Evolutionary conservation across 2,888 invertebrate genomes (phyloP).

Genomic region (Callimorpha dominula): DNA sequence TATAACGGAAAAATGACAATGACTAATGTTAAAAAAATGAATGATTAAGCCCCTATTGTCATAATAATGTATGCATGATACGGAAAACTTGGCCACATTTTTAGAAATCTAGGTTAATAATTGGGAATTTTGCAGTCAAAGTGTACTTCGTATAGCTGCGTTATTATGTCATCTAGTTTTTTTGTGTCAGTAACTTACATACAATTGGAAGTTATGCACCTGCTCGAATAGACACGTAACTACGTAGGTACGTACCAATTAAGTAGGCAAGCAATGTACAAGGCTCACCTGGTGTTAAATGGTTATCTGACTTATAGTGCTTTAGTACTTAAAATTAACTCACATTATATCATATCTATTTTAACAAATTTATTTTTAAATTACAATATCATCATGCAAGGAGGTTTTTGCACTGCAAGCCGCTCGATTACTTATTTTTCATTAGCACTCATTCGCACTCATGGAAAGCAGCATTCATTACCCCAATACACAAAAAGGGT

Average conservation of each 20-base stretch:
- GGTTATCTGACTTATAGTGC: too few relatives aligned
- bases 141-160: neutral
- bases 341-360: too few relatives aligned
- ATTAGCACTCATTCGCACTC: too few relatives aligned
- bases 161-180: neutral
- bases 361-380: too few relatives aligned
- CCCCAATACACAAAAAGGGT: too few relatives aligned
- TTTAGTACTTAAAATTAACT: too few relatives aligned
- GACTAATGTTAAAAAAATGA: slow-evolving; percentile 13
- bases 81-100: neutral
- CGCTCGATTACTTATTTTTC: too few relatives aligned
- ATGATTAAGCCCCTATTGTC: slow-evolving; percentile 36
- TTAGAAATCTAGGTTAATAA: neutral
- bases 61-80: slow-evolving; percentile 15
- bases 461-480: too few relatives aligned
- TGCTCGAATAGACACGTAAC: too few relatives aligned
- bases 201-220: neutral
- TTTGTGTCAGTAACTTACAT: neutral
- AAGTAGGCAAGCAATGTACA: neutral
- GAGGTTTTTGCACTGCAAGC: too few relatives aligned
- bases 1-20: slow-evolving; percentile 13
- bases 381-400: too few relatives aligned
- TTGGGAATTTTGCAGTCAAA: neutral
- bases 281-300: too few relatives aligned
- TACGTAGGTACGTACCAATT: neutral